phyloP scores from a whole-genome alignment of 53 echinoderm and acorn worm genomes.

The Apostichopus leukothele region DNA sequence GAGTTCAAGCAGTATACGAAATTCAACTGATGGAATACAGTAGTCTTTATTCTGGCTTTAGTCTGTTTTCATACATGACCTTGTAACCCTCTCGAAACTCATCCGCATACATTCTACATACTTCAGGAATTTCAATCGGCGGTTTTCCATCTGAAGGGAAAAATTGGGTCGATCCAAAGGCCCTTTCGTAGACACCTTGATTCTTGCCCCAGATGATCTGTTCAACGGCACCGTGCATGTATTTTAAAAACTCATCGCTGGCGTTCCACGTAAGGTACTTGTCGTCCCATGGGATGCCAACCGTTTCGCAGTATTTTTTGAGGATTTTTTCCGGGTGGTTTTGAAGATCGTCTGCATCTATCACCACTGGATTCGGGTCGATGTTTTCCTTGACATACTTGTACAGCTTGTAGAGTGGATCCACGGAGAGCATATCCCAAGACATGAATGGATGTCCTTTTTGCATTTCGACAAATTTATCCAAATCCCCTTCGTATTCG shows the following conservation, averaged over 20 bases:
- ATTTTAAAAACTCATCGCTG: neutral
- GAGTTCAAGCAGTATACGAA: too few relatives aligned
- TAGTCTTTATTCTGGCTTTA: neutral
- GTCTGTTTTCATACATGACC: constrained; percentile 9
- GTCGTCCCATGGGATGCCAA: constrained; percentile 27
- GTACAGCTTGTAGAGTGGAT: constrained; percentile 16
- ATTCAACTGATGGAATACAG: too few relatives aligned
- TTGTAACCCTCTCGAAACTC: constrained; percentile 26
- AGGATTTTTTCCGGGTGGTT: constrained; percentile 16
- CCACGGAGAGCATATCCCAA: neutral
- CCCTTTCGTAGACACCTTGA: neutral
- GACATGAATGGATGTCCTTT: constrained; percentile 3
- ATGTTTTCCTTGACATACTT: constrained; percentile 30
- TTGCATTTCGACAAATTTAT: neutral
- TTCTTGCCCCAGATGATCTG: constrained; percentile 15
- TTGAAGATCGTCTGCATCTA: constrained; percentile 45
- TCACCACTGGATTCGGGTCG: constrained; percentile 35
- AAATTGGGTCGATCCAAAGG: constrained; percentile 6
- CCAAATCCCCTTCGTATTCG: constrained; percentile 11
- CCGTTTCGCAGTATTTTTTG: constrained; percentile 19
- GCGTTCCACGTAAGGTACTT: constrained; percentile 23
- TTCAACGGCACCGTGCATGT: neutral
- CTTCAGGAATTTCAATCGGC: neutral
- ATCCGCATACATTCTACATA: neutral
- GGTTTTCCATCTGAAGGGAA: neutral